Evolutionary conservation across 2,113 vertebrate genomes (phyloP), one percentile per base, ranked within the genome.

Genomic region (Uropsilus gracilis): DNA sequence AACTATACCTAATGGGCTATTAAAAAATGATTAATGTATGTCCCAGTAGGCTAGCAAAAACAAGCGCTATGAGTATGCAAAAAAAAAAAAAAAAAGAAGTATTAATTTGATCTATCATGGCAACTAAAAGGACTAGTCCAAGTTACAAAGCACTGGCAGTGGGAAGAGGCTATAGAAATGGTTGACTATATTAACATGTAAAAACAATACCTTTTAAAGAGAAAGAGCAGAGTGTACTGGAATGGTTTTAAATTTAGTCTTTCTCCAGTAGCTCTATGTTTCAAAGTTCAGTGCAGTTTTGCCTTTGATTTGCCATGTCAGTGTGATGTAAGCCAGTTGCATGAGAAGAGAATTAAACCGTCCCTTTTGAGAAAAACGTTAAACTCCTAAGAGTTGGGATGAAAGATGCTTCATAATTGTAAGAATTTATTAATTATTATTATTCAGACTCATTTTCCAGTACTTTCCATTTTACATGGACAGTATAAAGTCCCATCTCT

Each of bases 11-110:
- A 97, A 94, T 93, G 90, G 87, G 68, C 87, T 97, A 90, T 94
- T 97, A 63, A 95, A 96, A 95, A 89, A 90, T 94, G 92, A 96
- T 96, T 97, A 97, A 94, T 97, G 86, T 82, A 87, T 83, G 57
- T 95, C 92, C 90, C 94, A 75, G 69, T 89, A 50, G 95, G 73
- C 84, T 77, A 94, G 85, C 96, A 96, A 96, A 97, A 69, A 95
- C 66, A 91, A 93, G 80, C 17, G 1, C 85, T 81, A 94, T 95
- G 95, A 78, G 50, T 90, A 46, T 90, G 87, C 93, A 92, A 96
- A 83, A 96, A 95, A 95, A 87, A 72, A 32, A 92, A 96, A 82
- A 96, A 95, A 95, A 87, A 63, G 34, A 97, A 90, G 82, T 86
- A 97, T 93, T 90, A 93, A 85, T 96, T 66, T 96, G 81, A 97